Percentiles rank a stretch among this genome's conserved stretches.
Evolutionary conservation across 2,113 vertebrate genomes (phyloP).

Genomic region (Spizaetus ornatus): DNA sequence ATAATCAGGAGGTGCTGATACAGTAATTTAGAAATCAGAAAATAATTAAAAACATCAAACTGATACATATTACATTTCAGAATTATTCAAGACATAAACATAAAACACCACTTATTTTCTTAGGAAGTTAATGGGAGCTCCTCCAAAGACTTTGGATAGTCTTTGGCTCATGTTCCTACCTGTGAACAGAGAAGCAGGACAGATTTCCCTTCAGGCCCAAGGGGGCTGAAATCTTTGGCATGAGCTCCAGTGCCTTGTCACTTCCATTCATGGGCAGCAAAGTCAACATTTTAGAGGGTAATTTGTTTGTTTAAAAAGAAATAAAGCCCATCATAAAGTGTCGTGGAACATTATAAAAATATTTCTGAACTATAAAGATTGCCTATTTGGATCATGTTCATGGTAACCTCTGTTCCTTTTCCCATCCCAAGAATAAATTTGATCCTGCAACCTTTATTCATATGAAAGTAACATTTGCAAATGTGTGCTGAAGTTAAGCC

Average conservation of each 20-base stretch:
- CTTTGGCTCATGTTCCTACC: not conserved
- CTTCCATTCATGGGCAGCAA: not conserved
- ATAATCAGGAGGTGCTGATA: not conserved
- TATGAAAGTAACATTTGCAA: not conserved
- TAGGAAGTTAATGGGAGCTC: not conserved
- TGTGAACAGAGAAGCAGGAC: not conserved
- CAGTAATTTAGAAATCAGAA: not conserved
- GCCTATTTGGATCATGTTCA: not conserved
- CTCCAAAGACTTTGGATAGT: not conserved
- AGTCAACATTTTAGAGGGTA: not conserved
- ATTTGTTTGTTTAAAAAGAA: not conserved
- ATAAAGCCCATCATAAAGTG: not conserved
- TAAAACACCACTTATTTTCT: not conserved
- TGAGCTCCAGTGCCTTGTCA: not conserved
- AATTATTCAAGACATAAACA: not conserved
- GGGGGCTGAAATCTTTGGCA: not conserved
- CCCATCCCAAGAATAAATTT: not conserved
- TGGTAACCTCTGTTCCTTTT: not conserved
- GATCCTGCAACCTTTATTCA: not conserved
- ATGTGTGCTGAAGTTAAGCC: not conserved
- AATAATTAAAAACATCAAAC: not conserved
- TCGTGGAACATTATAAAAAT: not conserved
- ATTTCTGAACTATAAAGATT: not conserved
- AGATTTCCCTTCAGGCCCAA: not conserved
- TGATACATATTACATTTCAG: not conserved